Percentiles rank a stretch among this genome's conserved stretches.
Evolutionary conservation across 2,888 invertebrate species (phyloP).

Genomic region (Agrotis puta): DNA sequence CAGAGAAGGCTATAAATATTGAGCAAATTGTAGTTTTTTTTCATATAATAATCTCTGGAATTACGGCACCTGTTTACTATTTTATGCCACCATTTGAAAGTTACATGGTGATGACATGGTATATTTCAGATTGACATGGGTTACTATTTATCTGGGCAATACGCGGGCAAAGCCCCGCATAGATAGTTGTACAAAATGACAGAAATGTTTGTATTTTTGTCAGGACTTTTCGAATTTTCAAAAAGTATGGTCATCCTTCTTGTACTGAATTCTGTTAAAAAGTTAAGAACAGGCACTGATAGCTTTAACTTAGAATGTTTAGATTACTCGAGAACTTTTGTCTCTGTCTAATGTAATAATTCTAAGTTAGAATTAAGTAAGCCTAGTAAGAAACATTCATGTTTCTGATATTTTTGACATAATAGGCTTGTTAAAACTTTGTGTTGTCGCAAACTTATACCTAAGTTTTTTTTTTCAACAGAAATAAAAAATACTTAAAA

Average conservation of each 20-base stretch:
- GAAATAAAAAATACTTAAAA: background rate
- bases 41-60: too few species aligned
- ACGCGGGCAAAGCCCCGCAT: too few species aligned
- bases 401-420: slow-evolving; percentile 3
- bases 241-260: background rate
- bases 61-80: too few species aligned
- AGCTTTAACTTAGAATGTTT: slow-evolving; percentile 45
- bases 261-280: slow-evolving; percentile 30
- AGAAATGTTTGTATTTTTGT: background rate
- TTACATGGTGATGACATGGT: too few species aligned
- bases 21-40: too few species aligned
- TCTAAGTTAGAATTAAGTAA: slow-evolving; percentile 21
- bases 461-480: background rate
- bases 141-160: too few species aligned
- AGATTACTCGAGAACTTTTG: slow-evolving; percentile 50
- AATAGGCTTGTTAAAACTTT: background rate
- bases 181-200: background rate
- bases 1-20: too few species aligned
- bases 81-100: too few species aligned
- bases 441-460: background rate
- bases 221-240: background rate
- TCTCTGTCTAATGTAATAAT: slow-evolving; percentile 13
- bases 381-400: background rate
- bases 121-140: too few species aligned
- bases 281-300: slow-evolving; percentile 40